These are phyloP conservation scores for Agrypnia vestita DNA, from an alignment of 1,140 invertebrate genomes.

Conservation along the genomic window DNA sequence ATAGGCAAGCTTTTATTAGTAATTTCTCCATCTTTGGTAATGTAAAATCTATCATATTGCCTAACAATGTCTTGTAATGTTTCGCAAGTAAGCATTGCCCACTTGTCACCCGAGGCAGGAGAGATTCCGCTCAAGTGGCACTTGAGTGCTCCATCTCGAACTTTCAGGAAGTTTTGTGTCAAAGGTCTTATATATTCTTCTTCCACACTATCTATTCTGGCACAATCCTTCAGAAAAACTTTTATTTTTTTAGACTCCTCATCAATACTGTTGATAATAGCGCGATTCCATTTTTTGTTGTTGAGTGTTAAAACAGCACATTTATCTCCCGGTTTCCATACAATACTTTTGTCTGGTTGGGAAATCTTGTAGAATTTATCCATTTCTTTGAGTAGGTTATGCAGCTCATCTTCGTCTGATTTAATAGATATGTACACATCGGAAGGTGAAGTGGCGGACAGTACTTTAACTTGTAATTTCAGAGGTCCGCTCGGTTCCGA, in stretches of 20 bases:
- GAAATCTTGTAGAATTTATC: conserved; percentile 71
- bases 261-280: conserved; percentile 67
- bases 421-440: conserved; percentile 71
- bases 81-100: conserved; percentile 72
- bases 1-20: conserved; percentile 72
- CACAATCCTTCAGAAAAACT: conserved; percentile 74
- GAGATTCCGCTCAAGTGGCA: conserved; percentile 74
- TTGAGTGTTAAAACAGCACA: conserved; percentile 70
- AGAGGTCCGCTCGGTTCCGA: conserved; percentile 70
- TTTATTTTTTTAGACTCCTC: conserved; percentile 63
- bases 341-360: conserved; percentile 59
- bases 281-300: conserved; percentile 72
- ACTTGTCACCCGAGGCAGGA: conserved; percentile 72
- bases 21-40: conserved; percentile 68
- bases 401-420: conserved; percentile 65
- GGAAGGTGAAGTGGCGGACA: conserved; percentile 71
- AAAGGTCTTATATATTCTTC: conserved; percentile 67
- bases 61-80: conserved; percentile 72
- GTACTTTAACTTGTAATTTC: conserved; percentile 69
- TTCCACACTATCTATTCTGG: conserved; percentile 67
- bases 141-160: conserved; percentile 71
- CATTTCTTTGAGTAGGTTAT: conserved; percentile 67
- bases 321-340: conserved; percentile 67
- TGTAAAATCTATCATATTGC: conserved; percentile 67
- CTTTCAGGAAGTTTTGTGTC: conserved; percentile 64